These are phyloP conservation scores for Rafetus swinhoei DNA, from an alignment of 2,113 vertebrate genomes.

Conservation along the genomic window DNA sequence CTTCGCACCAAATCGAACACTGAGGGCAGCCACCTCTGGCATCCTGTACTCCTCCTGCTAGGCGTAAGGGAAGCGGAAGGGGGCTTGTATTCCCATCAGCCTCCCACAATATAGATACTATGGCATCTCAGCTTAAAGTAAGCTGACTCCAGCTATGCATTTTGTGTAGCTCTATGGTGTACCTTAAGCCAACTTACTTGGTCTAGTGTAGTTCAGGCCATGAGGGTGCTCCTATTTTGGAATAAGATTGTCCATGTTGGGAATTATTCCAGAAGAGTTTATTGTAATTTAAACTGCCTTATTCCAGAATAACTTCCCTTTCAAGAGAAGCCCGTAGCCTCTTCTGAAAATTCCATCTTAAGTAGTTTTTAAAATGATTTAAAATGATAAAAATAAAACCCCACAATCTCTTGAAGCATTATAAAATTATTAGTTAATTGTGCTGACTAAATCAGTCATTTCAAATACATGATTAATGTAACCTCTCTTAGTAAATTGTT, in stretches of 20 bases:
- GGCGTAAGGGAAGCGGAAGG: no score
- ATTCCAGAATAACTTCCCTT: not conserved
- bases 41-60: no score
- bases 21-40: no score
- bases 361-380: not conserved
- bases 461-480: not conserved
- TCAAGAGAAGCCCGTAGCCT: not conserved
- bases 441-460: not conserved
- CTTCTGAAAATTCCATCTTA: not conserved
- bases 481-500: not conserved
- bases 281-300: not conserved
- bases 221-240: fast-evolving
- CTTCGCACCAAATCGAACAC: no score
- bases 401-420: not conserved
- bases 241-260: not conserved
- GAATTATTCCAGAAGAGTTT: not conserved
- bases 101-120: no score
- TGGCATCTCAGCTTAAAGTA: no score
- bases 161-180: no score
- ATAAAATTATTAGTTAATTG: not conserved
- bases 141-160: no score
- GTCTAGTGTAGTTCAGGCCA: no score
- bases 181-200: no score
- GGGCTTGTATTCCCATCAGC: no score
- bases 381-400: not conserved